Evolutionary conservation across 2,888 invertebrate species (phyloP), one percentile per base, ranked within the genome.

Genomic region (Creontiades dilutus): DNA sequence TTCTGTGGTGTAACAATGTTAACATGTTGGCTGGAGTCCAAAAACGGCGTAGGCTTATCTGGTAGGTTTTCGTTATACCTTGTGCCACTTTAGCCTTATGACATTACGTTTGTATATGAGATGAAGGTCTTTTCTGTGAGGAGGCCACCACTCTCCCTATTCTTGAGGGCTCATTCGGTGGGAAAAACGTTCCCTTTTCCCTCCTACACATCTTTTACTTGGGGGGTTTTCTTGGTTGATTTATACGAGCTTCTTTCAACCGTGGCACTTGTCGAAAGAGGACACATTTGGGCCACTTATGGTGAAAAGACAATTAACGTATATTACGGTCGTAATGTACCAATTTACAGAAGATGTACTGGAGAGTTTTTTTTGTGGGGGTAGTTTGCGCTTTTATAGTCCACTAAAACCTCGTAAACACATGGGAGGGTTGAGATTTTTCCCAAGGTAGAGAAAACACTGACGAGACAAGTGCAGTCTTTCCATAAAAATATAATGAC

Each of bases 51-150:
- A 78, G 78, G 78, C 78, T 78, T 78, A 78, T 78, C 78, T 78
- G 78, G 78, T 78, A 37, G 37, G 37, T 78, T 78, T 78, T 37
- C 47, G 37, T n/a, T 78, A 47, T 78, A 78, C 78, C 78, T 78
- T 78, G 78, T 47, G 78, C 78, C 78, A 78, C 78, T 78, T 78
- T 78, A 47, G n/a, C 78, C 78, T 78, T 78, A 78, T 78, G 78
- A 78, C 78, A 78, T 78, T 78, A 78, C 78, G 78, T 78, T 78
- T 78, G 46, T 78, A 46, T 78, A 78, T 78, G 78, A 28, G 78
- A 78, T 78, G 46, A 76, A 76, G 27, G 76, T 46, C 78, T 75
- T 19, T 46, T 23, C 68, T 23, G 5, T 61, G 61, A n/a, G n/a
- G 61, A n/a, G 19, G 61, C 0, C 3, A 2, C 14, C 52, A 13